Base-by-base conservation (phyloP, 2,888 invertebrate species). In the Tipula helvola region DNA sequence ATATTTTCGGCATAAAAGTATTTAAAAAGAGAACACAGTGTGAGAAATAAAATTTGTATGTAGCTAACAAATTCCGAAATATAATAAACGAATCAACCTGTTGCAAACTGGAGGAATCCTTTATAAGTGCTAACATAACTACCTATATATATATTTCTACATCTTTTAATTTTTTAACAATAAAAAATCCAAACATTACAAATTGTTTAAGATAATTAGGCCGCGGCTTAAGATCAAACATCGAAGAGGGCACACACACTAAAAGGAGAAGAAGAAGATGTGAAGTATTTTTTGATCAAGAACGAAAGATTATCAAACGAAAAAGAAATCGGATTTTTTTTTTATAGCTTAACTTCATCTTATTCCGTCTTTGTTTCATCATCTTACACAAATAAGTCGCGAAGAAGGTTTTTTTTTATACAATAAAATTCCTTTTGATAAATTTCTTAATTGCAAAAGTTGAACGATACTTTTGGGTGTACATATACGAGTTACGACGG, bases 111-210 rank as follows among this genome's bases (percentile, higher is more conserved):
- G 39, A 57, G 7, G 28, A 71, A 3, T 28, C 71, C 28, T 28
- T n/a, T 3, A 28, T n/a, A 71, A 28, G 71, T 71, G 71, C 71
- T 71, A 71, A 71, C 71, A 71, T 28, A 71, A 71, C 71, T n/a
- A 52, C 16, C 28, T 28, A 2, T 28, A 13, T 71, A 71, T 71
- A 71, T 28, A 71, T 71, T 28, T 28, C 28, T 8, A 71, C 28
- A 71, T 71, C 71, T 71, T 71, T 71, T 71, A 71, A 71, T 71
- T 28, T 71, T 71, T 13, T 28, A 71, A 71, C 71, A 71, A 71
- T 71, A 71, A 71, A 71, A 71, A 71, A 71, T 71, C 71, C 71
- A 71, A 71, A 71, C 71, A 71, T 71, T 71, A 71, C 71, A 71
- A 71, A 71, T 71, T 71, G 71, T 71, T 71, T 71, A 71, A 71